Evolutionary conservation across 2,888 invertebrate species (phyloP), one percentile per base, ranked within the genome.

Genomic region (Hartigia nigra): DNA sequence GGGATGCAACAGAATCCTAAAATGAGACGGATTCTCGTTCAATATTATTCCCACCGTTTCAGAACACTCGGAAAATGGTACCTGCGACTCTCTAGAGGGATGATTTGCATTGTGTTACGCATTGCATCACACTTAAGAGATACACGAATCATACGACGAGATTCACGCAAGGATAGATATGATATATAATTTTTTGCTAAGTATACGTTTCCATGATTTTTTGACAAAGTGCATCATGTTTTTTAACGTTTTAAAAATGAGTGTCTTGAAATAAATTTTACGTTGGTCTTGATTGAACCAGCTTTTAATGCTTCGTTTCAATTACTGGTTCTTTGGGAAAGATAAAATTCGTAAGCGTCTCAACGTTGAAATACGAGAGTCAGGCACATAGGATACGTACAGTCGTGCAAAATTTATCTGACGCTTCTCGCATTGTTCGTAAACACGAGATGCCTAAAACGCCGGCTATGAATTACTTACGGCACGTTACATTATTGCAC

Each of bases 381-480:
- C 2, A 55, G 14, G 9, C 23, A 55, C 55, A 23, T 0, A 23
- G 55, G 55, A 23, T 55, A 23, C 5, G 39, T 23, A 55, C 23
- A 55, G 55, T 55, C 55, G 23, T 55, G 72, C 72, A 69, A 79
- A 76, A 76, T 72, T 77, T 79, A 69, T 76, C 23, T 55, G 75
- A 75, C 75, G 75, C 11, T 75, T 75, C 75, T 23, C 75, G 75
- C 75, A 75, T 34, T 34, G 36, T 75, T 72, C 32, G 72, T 72
- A 72, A 72, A 72, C 32, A 72, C 72, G 36, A 78, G 75, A 76
- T 70, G 72, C n/a, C 74, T 36, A 31, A 36, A 55, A 76, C 76
- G 70, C 69, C 35, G 31, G 31, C 14, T 39, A 37, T 35, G 79
- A 82, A 82, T 83, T 83, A 83, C 79, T 83, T 78, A 78, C 78